Base-by-base conservation (phyloP, 1,140 invertebrate species). In the Zophobas morio region DNA sequence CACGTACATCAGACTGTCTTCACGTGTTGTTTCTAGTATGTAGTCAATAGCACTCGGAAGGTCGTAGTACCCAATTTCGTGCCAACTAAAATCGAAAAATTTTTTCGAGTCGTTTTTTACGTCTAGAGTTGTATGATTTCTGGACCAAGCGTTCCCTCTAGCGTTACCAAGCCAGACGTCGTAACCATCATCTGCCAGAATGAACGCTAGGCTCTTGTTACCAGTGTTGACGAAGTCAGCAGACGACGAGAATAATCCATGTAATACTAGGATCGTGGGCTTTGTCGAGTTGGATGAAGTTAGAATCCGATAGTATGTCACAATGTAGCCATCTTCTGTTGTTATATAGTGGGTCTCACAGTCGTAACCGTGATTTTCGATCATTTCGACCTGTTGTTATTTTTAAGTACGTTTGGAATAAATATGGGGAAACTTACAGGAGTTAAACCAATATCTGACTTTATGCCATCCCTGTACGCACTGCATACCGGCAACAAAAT, bases 121-220 rank as follows among this genome's bases (percentile, higher is more conserved):
- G 57, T 76, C 75, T 3, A 70, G 37, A 51, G 6, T 76, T n/a
- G 49, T 70, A 56, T 76, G 75, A 6, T 71, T 76, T 39, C 75
- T 51, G 5, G 63, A 70, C 60, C 66, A 71, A 0, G 46, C 70
- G 20, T 51, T 76, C 1, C 75, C 75, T 77, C 92, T 85, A 6
- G 88, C 88, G 80, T 93, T 93, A 0, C 90, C 90, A 72, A 93
- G 75, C 92, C 92, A 93, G 1, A 93, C 91, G 79, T 92, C 91
- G 76, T 91, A 93, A 0, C 90, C 90, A 20, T 85, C 86, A 71
- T 93, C 89, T 2, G 90, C 89, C 33, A 93, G 84, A 63, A 91
- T 87, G 79, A 89, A 92, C 0, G 89, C 75, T 92, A 82, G 33
- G 87, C 90, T 82, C 1, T 20, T 33, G 37, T 73, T 73, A 3